These are phyloP conservation scores for Antechinus flavipes DNA, from an alignment of 2,113 vertebrate species.

Conservation along the genomic window DNA sequence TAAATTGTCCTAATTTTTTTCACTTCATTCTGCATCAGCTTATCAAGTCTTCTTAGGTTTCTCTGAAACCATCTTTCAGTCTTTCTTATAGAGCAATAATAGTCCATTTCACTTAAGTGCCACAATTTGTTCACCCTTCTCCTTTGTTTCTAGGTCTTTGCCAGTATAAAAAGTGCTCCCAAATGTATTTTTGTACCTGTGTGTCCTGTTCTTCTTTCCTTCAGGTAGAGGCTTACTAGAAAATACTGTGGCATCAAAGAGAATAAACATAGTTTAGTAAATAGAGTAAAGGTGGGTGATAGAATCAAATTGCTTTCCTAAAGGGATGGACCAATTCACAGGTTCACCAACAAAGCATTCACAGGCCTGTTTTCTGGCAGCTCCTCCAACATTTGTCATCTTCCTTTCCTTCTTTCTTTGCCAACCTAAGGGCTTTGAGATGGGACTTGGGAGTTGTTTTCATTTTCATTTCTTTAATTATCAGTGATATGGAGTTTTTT, in stretches of 20 bases:
- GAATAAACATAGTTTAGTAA: not conserved
- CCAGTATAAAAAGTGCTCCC: not conserved
- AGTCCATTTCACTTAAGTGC: not conserved
- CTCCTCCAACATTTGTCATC: not conserved
- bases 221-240: not conserved
- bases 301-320: not conserved
- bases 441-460: not conserved
- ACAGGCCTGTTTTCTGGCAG: not conserved
- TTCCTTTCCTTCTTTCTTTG: not conserved
- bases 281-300: not conserved
- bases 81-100: not conserved
- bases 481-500: not conserved
- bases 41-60: not conserved
- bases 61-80: not conserved
- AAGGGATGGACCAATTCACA: not conserved
- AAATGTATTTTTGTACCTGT: not conserved
- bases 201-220: not conserved
- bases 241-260: not conserved
- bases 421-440: not conserved
- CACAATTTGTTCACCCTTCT: not conserved
- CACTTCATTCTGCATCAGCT: not conserved
- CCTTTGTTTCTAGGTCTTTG: not conserved
- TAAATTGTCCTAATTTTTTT: not conserved
- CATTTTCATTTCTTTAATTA: not conserved
- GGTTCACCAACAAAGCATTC: not conserved